Evolutionary conservation across 2,797 vertebrate genomes (phyloP), one percentile per base, ranked within the genome.

Genomic region (Percopsis omiscomaycus): DNA sequence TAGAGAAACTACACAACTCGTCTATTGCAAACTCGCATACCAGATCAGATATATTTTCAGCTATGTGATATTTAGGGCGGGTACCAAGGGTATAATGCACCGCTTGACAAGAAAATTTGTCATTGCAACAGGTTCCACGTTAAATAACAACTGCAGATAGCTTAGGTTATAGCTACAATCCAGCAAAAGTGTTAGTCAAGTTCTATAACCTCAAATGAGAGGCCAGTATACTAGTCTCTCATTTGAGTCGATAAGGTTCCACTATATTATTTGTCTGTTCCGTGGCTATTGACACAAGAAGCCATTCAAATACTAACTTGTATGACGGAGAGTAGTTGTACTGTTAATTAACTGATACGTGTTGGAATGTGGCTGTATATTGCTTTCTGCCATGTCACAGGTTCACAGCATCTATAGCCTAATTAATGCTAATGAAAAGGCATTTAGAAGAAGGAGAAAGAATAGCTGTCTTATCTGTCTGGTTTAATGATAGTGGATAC

Each of bases 351-450:
- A 53, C 42, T 59, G 47, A 71, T 11, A 52, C 49, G 63, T 65
- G 67, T 52, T 53, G 57, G 30, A 64, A 59, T 57, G 0, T 56
- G 15, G 15, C 32, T 27, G 59, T 49, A 60, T 62, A 59, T 22
- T 55, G 5, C 22, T 59, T 8, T 32, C 45, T 44, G 27, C 51
- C 57, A 44, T 11, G 51, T 69, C 74, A 66, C 73, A 59, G 61
- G 37, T 42, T 8, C 8, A 42, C 59, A 60, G 2, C 28, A 46
- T 28, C 56, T 4, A 10, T 58, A 22, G 64, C 49, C 56, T 68
- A 73, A 78, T 81, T 72, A 74, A 58, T 64, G 70, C 53, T 83
- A 78, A 80, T 77, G 22, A 82, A 61, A 55, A 52, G 73, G 75
- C 64, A 66, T 74, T 55, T 45, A 37, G 64, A 44, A 59, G 63